Percentiles rank a stretch among this genome's conserved stretches.
Conservation (phyloP, 2,888 invertebrate species). For the Pheosia gnoma region DNA sequence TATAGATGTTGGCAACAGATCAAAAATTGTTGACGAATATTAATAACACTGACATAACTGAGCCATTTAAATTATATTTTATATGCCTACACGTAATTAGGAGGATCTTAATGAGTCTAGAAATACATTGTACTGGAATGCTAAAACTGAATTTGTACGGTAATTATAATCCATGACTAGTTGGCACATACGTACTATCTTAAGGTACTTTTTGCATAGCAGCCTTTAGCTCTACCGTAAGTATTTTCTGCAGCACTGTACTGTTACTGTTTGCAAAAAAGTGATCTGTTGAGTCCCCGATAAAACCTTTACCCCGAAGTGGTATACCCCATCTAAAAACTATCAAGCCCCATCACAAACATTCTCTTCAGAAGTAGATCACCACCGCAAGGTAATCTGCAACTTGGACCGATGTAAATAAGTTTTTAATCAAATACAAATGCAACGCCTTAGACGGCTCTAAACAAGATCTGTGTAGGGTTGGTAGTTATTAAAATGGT, state of each 20-base stretch:
- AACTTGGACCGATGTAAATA: conserved; percentile 38
- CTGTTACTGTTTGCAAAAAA: too few species aligned
- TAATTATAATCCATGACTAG: neutral
- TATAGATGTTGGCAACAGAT: conserved; percentile 35
- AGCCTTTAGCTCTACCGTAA: too few species aligned
- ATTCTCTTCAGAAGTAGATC: conserved; percentile 18
- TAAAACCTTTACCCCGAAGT: too few species aligned
- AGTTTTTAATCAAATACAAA: conserved; percentile 52
- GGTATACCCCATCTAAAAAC: too few species aligned
- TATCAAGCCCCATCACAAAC: neutral
- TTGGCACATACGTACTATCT: too few species aligned
- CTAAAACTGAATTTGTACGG: neutral
- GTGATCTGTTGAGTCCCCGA: too few species aligned
- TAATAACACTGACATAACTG: conserved; percentile 37
- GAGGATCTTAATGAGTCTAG: conserved; percentile 28
- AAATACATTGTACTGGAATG: conserved; percentile 27
- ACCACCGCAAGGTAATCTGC: conserved; percentile 29
- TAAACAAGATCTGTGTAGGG: conserved; percentile 40
- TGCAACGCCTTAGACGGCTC: conserved; percentile 39
- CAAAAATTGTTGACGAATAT: conserved; percentile 37
- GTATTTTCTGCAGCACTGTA: too few species aligned
- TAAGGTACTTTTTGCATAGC: too few species aligned
- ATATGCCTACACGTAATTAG: conserved; percentile 12
- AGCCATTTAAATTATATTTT: conserved; percentile 35
- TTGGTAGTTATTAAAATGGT: conserved; percentile 5